Evolutionary conservation across 2,888 invertebrate genomes (phyloP), one percentile per base, ranked within the genome.

Genomic region (Elgonia sp.): DNA sequence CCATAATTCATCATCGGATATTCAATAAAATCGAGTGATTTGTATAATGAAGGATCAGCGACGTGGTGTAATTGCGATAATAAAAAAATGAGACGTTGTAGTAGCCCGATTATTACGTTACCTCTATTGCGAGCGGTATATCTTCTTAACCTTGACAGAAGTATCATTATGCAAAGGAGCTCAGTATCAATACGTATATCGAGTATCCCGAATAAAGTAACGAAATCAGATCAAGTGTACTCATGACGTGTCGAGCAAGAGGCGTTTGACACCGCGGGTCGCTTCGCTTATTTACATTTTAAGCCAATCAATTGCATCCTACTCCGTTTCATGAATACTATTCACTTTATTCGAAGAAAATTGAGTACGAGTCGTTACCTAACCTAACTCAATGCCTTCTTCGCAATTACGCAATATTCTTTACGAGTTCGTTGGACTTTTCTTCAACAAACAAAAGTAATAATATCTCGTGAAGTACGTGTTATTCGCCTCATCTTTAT

Each of bases 141-240:
- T 69, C 70, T 42, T 88, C 81, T 77, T 86, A 81, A 86, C 86
- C 86, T 89, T 89, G 89, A 67, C 69, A 73, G 63, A 84, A 89
- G 82, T 85, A 87, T 87, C 83, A 80, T 86, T 84, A 84, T 84
- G 83, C 81, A 80, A 86, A 84, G 50, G 39, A 77, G 84, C 39
- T 79, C 20, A 63, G 57, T 86, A 72, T 86, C 70, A 70, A 87
- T 82, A 88, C 84, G 50, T 81, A 80, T 86, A 89, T 88, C 62
- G 50, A 84, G 84, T 89, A 80, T 79, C 81, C 62, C 70, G 76
- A 89, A 86, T 73, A 69, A 76, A 86, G 82, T 82, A 88, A 86
- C 42, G 84, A 80, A 84, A 89, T 88, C 79, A 75, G 88, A 89
- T 88, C 86, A 88, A 88, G 86, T 86, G 76, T 80, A 69, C 75